Evolutionary conservation across 2,888 invertebrate genomes (phyloP), one percentile per base, ranked within the genome.

Genomic region (Gari tellinella): DNA sequence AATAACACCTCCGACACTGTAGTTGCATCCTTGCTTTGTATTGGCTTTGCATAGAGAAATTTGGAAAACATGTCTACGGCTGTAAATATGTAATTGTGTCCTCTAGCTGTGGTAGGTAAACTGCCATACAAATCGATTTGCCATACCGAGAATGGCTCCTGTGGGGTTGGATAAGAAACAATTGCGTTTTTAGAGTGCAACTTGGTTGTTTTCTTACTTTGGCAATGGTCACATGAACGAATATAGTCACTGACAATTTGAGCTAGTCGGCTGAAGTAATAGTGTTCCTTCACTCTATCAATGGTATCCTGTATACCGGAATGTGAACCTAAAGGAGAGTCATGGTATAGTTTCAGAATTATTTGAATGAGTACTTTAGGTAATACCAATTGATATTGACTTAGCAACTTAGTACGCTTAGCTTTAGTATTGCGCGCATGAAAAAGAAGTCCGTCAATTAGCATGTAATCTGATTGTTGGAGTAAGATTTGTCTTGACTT

Each of bases 71-170:
- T 57, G 57, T 64, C 55, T 8, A 69, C 43, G 12, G 81, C 72
- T 14, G 41, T 14, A 78, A 37, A 56, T 49, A 8, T 60, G 37
- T 76, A 79, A 7, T 53, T 19, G 67, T 67, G 25, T 14, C 26
- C 68, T 19, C 55, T 19, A 17, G 62, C 19, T 45, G 72, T 69
- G 7, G 40, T 19, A 3, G 76, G 68, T 17, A 80, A 26, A 4
- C 69, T 68, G 17, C 74, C 77, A 56, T 70, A 77, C 17, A 77
- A 25, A 53, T 80, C 80, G 45, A 74, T 63, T 41, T 74, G 52
- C 74, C 77, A 75, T 46, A 78, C 80, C 12, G 74, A 55, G 56
- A 81, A 81, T 46, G 72, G 74, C 15, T 23, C 51, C 15, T 7
- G 40, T 12, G 74, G 68, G 7, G 65, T 76, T 12, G 68, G 72